These are phyloP conservation scores for Rhegmatorhina hoffmannsi DNA, from an alignment of 2,113 vertebrate genomes.

Conservation along the genomic window DNA sequence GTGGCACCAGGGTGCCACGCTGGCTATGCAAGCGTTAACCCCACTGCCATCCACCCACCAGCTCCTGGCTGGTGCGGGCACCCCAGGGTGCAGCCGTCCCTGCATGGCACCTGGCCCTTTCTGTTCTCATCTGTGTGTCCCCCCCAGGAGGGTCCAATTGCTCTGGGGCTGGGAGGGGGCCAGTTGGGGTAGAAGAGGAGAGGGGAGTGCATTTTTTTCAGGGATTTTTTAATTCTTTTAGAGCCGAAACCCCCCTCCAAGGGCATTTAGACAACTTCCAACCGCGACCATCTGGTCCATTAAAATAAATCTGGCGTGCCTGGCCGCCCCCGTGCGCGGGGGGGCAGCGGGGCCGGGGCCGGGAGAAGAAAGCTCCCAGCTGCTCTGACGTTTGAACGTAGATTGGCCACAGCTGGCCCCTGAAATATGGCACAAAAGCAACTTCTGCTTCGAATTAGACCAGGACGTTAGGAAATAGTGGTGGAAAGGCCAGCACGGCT, in stretches of 20 bases:
- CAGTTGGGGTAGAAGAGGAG: background rate
- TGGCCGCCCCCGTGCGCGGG: constrained; percentile 26
- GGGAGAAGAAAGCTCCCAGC: constrained; percentile 63
- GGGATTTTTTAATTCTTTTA: background rate
- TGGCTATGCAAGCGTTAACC: background rate
- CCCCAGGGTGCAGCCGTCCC: background rate
- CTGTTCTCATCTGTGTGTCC: background rate
- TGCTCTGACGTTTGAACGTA: constrained; percentile 66
- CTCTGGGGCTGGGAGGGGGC: background rate
- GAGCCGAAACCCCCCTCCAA: constrained; percentile 28
- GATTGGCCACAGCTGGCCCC: constrained; percentile 72
- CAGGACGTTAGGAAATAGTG: constrained; percentile 54
- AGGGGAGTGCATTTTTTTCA: background rate
- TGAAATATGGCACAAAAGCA: constrained; percentile 68
- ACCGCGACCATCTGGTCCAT: constrained; percentile 67
- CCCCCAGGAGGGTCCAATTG: constrained; percentile 18
- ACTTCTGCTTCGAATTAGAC: constrained; percentile 69
- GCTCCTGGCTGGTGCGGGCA: background rate
- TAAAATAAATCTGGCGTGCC: constrained; percentile 64
- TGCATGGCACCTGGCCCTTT: constrained; percentile 45
- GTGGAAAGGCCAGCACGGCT: constrained; percentile 39
- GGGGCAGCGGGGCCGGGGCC: background rate
- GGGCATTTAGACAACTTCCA: constrained; percentile 64
- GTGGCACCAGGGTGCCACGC: background rate
- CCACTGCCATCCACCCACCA: background rate